phyloP scores from a whole-genome alignment of 2,797 vertebrate genomes.

The Lithobates sylvaticus region DNA sequence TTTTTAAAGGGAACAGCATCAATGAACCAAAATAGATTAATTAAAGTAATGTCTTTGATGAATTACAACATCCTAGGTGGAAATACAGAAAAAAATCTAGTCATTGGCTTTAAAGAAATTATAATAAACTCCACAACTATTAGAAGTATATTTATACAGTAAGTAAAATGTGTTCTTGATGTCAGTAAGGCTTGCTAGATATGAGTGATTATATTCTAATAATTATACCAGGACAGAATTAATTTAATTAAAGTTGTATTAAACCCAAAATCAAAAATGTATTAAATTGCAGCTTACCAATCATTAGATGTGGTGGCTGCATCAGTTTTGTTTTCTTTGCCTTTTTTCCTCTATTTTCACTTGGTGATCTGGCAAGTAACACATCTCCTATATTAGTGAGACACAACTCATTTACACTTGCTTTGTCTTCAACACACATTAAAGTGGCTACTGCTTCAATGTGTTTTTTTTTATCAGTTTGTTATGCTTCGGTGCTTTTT shows the following conservation, averaged over 20 bases:
- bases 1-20: conserved; percentile 27
- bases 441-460: too few relatives aligned
- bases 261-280: too few relatives aligned
- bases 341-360: too few relatives aligned
- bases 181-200: neutral
- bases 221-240: neutral
- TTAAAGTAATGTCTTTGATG: conserved; percentile 46
- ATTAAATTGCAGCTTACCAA: too few relatives aligned
- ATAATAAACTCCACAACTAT: conserved; percentile 1
- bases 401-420: too few relatives aligned
- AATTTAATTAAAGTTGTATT: neutral
- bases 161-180: conserved; percentile 5
- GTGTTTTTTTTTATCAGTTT: too few relatives aligned
- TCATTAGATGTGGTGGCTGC: too few relatives aligned
- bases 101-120: neutral
- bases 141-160: neutral
- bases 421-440: too few relatives aligned
- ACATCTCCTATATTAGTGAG: too few relatives aligned
- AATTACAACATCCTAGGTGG: conserved; percentile 17
- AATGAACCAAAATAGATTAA: conserved; percentile 47
- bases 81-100: neutral
- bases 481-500: too few relatives aligned
- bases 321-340: too few relatives aligned
- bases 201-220: conserved; percentile 10
- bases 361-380: too few relatives aligned